Base-by-base conservation (phyloP, 2,113 vertebrate genomes). In the Chlorodrepanis virens region DNA sequence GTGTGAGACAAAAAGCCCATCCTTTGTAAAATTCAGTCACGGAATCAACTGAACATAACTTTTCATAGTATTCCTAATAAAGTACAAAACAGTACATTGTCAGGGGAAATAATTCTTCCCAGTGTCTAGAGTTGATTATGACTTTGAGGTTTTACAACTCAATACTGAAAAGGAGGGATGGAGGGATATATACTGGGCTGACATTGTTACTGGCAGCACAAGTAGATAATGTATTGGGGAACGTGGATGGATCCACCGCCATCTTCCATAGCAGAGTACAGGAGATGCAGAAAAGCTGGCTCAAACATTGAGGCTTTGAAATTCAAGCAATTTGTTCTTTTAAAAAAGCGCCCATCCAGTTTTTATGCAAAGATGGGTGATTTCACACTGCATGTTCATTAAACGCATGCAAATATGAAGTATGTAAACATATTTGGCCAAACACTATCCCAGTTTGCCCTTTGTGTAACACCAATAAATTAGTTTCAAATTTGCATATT, bases 361-460 rank as follows among this genome's bases (percentile, higher is more conserved):
- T 88, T 96, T 94, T 93, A 96, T 90, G 91, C 84, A 97, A 90
- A 94, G 87, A 95, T n/a, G 85, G 82, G 76, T 91, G 79, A 93
- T 86, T 95, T 96, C 92, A 93, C 85, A 83, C 88, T 90, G 91
- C 79, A 80, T 92, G 88, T 92, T 96, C 93, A 96, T 92, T 94
- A 95, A 94, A 88, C 3, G 12, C 59, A 96, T 83, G 75, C 93
- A 96, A 94, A 95, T 93, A 90, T 7, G 39, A 93, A 91, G 89
- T 93, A 94, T 94, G 94, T 88, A 97, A 95, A 96, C 90, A 96
- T 91, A 96, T 94, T 93, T 94, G 92, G 85, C 90, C 94, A 96
- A 92, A 94, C 78, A 91, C 79, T 86, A 92, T 72, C 59, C 79
- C 77, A 91, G 79, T 93, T 83, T 96, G 90, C 90, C 94, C 92